Evolutionary conservation across 2,113 vertebrate genomes (phyloP).

Genomic region (Chaetodon auriga): DNA sequence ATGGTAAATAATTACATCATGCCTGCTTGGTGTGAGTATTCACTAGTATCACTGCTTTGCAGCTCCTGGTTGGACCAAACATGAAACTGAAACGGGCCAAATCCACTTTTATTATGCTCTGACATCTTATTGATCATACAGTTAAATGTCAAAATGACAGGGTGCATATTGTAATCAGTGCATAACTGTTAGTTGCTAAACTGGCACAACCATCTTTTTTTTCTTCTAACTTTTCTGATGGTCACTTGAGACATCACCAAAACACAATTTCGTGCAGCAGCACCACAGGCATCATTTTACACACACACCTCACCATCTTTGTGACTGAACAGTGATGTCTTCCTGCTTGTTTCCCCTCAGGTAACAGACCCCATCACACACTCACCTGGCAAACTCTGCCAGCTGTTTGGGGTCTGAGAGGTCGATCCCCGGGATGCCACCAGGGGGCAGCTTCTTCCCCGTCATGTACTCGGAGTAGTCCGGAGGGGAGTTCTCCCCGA

Average conservation of each 20-base stretch:
- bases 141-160: background rate
- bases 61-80: background rate
- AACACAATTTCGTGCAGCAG: background rate
- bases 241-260: background rate
- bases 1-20: background rate
- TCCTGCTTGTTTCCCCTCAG: background rate
- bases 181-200: background rate
- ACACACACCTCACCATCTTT: no score
- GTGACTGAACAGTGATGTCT: background rate
- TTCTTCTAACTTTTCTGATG: background rate
- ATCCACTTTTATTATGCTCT: background rate
- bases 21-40: background rate
- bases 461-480: constrained; percentile 99
- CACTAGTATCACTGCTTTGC: background rate
- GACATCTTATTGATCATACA: background rate
- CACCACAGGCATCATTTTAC: background rate
- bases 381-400: constrained; percentile 98
- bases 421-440: constrained; percentile 98
- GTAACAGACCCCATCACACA: constrained; percentile 2
- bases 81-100: background rate
- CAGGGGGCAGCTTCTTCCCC: constrained; percentile 98
- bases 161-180: background rate
- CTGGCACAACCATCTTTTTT: no score
- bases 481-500: constrained; percentile 98
- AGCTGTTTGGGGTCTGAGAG: constrained; percentile 98